A percentile compares a stretch with the other conserved stretches of the same genome.
phyloP scores from a whole-genome alignment of 2,888 invertebrate species.

The Alitta virens region DNA sequence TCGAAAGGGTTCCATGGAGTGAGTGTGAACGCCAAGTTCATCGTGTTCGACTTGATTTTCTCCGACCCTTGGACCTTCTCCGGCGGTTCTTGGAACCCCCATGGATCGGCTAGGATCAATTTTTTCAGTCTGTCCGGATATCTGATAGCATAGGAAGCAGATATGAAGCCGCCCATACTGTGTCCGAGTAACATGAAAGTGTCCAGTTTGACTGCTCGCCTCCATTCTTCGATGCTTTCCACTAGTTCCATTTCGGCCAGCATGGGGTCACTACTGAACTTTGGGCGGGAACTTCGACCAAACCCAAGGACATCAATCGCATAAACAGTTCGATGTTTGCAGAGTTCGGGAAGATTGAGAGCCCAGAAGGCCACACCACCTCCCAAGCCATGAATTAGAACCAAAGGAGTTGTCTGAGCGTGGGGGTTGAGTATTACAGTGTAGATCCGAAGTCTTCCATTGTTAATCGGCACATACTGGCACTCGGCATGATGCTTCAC shows the following conservation, averaged over 20 bases:
- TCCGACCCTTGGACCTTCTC: conserved; percentile 22
- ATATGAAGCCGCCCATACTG: conserved; percentile 72
- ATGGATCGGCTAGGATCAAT: conserved; percentile 91
- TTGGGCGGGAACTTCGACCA: conserved; percentile 88
- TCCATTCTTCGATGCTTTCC: conserved; percentile 91
- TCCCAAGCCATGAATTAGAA: conserved; percentile 90
- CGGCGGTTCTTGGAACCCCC: conserved; percentile 62
- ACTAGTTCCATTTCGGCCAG: conserved; percentile 54
- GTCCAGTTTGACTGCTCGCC: conserved; percentile 81
- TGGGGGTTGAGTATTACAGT: conserved; percentile 27
- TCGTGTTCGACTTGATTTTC: conserved; percentile 77
- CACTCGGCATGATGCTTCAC: conserved; percentile 10
- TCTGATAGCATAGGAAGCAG: conserved; percentile 48
- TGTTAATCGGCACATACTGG: conserved; percentile 18
- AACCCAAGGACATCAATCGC: conserved; percentile 81
- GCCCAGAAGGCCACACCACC: conserved; percentile 93
- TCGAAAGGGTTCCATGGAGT: conserved; percentile 89
- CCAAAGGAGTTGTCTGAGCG: conserved; percentile 65
- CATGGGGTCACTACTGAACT: conserved; percentile 74
- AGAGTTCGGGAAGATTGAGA: conserved; percentile 81
- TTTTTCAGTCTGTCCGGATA: conserved; percentile 88
- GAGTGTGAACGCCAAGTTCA: conserved; percentile 73
- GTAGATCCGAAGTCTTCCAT: conserved; percentile 21
- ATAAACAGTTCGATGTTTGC: conserved; percentile 71
- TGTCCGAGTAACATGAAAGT: conserved; percentile 89